Conservation (phyloP, 2,797 vertebrate species). For the Pipistrellus pipistrellus region DNA sequence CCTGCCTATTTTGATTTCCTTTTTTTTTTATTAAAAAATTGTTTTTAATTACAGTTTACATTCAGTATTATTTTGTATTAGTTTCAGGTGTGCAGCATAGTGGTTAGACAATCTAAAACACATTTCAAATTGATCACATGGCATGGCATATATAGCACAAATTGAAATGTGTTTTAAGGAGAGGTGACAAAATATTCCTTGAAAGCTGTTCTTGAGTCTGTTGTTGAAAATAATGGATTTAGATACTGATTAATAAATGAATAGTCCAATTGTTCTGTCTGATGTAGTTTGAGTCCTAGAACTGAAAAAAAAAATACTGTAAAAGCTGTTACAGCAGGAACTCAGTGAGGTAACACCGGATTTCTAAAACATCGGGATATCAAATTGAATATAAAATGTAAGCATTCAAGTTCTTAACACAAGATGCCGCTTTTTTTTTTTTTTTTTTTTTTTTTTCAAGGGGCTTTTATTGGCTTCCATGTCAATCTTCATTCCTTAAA, state of each 20-base stretch:
- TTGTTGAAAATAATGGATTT: slow-evolving; percentile 23
- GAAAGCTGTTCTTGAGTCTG: neutral
- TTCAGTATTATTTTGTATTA: neutral
- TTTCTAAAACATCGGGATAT: neutral
- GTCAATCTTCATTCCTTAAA: too few species aligned
- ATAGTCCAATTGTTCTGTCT: neutral
- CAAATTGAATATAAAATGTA: neutral
- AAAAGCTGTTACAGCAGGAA: neutral
- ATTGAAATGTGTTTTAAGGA: slow-evolving; percentile 36
- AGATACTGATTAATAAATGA: neutral
- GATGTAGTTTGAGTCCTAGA: neutral
- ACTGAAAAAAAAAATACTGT: neutral
- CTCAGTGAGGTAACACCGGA: neutral
- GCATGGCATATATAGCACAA: neutral
- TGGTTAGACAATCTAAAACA: neutral
- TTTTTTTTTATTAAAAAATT: neutral
- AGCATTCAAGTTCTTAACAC: neutral
- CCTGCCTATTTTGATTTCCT: neutral
- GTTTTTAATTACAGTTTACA: neutral
- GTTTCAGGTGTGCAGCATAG: neutral
- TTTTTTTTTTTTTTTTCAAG: too few species aligned
- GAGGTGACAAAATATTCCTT: slow-evolving; percentile 38
- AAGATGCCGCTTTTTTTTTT: neutral
- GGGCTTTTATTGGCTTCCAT: too few species aligned
- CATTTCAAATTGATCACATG: neutral